Base-by-base conservation (phyloP, 2,797 vertebrate genomes). In the Rhabdophis nuchalis region DNA sequence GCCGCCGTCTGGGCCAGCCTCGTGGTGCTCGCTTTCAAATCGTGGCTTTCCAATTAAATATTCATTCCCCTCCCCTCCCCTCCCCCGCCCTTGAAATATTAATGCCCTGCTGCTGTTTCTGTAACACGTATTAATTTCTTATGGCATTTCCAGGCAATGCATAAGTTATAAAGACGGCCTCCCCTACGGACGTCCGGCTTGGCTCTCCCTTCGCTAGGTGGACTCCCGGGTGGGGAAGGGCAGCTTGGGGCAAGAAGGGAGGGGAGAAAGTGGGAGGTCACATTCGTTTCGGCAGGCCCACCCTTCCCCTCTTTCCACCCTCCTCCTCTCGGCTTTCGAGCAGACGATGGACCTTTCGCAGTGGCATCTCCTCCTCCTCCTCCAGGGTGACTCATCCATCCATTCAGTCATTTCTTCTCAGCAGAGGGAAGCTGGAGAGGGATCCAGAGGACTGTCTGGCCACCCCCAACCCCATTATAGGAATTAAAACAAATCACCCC, bases 91-190 rank as follows among this genome's bases (percentile, higher is more conserved):
- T 97, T 98, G 96, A 98, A 98, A 98, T 98, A 98, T 98, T 97
- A 97, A 98, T 98, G 97, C 93, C 92, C 92, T 89, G 93, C 93
- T 93, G 97, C 95, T 96, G 97, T 97, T 97, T 98, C 97, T 97
- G 96, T 97, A 97, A 97, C 95, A 97, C 96, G 97, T 97, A 97
- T 97, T 97, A 97, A 98, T 97, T 97, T 97, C 97, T 97, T 97
- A 97, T 97, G 96, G 95, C 95, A 96, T 97, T 97, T 98, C 97
- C 97, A 97, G 97, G 97, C 97, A 97, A 97, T 94, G 96, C 95
- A 94, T 96, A 97, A 96, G 96, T 96, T 96, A 97, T 95, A 96
- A 96, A 96, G 95, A 96, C 95, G 68, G 90, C 89, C 95, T 96
- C 95, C 95, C 96, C 88, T 89, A 93, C 46, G 96, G 96, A 97